Percentiles rank a stretch among this genome's conserved stretches.
Conservation (phyloP, 2,113 vertebrate genomes). For the Uria aalge region DNA sequence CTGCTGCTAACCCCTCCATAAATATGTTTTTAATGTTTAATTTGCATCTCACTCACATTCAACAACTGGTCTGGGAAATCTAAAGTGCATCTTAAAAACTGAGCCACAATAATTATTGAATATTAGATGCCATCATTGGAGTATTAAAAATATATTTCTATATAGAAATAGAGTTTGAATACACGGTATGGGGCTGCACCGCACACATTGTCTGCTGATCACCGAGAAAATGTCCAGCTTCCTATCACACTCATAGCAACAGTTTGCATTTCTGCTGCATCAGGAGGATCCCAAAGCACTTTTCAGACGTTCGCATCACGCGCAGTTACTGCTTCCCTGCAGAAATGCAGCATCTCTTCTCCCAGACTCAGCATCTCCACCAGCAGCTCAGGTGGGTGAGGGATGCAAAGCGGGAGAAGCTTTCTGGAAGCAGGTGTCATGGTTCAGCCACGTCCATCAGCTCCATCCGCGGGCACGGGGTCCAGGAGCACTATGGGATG, state of each 20-base stretch:
- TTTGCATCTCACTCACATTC: slow-evolving; percentile 46
- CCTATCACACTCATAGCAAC: not conserved
- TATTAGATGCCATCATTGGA: slow-evolving; percentile 23
- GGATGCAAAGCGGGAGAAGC: not conserved
- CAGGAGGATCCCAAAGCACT: not conserved
- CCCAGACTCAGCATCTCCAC: not conserved
- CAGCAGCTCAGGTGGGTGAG: not conserved
- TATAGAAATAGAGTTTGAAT: not conserved
- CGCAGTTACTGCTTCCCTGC: not conserved
- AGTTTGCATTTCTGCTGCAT: not conserved
- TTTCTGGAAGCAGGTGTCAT: not conserved
- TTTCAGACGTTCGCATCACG: rapidly evolving
- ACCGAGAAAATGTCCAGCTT: not conserved
- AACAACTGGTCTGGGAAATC: slow-evolving; percentile 50
- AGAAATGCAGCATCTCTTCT: not conserved
- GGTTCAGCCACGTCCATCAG: rapidly evolving
- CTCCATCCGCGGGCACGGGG: rapidly evolving
- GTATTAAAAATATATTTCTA: slow-evolving; percentile 61
- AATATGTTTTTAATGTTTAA: slow-evolving; percentile 52
- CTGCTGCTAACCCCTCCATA: slow-evolving; percentile 3
- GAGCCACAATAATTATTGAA: slow-evolving; percentile 40
- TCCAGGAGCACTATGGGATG: rapidly evolving
- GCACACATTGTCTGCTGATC: not conserved
- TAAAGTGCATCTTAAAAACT: slow-evolving; percentile 50
- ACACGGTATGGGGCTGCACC: not conserved